Conservation (phyloP, 2,797 vertebrate genomes). For the Dromococcyx pavoninus region DNA sequence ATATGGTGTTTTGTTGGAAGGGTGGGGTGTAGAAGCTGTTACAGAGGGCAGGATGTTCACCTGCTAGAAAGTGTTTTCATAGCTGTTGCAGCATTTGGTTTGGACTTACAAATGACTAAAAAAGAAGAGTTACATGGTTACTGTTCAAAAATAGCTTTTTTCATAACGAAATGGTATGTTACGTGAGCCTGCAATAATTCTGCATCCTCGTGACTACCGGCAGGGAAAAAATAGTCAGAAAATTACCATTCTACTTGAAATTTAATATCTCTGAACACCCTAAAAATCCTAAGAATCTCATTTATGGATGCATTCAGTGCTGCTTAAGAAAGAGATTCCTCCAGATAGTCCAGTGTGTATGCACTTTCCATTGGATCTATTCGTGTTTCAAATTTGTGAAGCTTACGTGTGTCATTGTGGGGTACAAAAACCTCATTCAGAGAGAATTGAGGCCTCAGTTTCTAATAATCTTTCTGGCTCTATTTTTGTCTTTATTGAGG, state of each 20-base stretch:
- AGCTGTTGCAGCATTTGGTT: not conserved
- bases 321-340: not conserved
- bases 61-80: not conserved
- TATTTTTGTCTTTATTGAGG: not conserved
- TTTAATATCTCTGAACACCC: not conserved
- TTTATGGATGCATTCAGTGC: not conserved
- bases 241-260: not conserved
- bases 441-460: not conserved
- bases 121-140: accelerated
- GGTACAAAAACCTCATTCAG: not conserved
- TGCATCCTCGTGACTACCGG: not conserved
- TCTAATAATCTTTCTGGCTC: not conserved
- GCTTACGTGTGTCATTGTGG: accelerated
- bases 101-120: not conserved
- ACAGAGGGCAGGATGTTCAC: accelerated
- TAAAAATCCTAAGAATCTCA: not conserved
- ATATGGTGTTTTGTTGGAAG: not conserved
- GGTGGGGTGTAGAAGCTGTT: not conserved
- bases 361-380: not conserved
- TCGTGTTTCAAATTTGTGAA: not conserved
- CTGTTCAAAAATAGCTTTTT: not conserved
- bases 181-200: not conserved
- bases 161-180: not conserved
- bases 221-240: not conserved
- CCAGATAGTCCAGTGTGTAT: not conserved